Base-by-base conservation (phyloP, 2,888 invertebrate species). In the Blastobasis lacticolella region DNA sequence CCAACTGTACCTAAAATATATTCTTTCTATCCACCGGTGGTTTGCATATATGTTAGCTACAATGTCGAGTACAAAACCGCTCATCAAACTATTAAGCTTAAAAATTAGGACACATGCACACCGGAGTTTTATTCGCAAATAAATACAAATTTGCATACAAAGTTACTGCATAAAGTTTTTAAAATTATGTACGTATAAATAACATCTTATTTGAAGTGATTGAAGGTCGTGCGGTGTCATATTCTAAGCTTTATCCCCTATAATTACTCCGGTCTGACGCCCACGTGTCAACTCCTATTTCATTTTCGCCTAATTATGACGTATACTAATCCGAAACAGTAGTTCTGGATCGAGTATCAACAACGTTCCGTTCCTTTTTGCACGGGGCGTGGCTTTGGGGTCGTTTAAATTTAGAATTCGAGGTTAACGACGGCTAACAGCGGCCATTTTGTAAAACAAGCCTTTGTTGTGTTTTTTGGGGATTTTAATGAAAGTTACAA, bases 281-380 rank as follows among this genome's bases (percentile, higher is more conserved):
- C 71, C 61, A 60, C 57, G 58, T 58, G 38, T 62, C 51, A 51
- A 60, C 60, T 68, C 59, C 54, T 55, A 62, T 66, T 55, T 52
- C 49, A 46, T 60, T 71, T 66, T 63, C 65, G 57, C 59, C 66
- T 71, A 76, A 78, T 82, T 75, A 81, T 72, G 71, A 73, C 63
- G 79, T 75, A 77, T 82, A 60, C 52, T 68, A 66, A 81, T 60
- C 74, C 73, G 59, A 60, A 73, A 72, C 77, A 73, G 70, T 69
- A 70, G 78, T 72, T 66, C 59, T 53, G 66, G 65, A 62, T 72
- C 70, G 53, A 51, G 50, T 61, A 61, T 58, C 57, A 55, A 53
- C 49, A 49, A 55, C 55, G 60, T 66, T 66, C 67, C 23, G 71
- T 64, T 64, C 57, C 63, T 70, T 75, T 73, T 69, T 66, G 62